Base-by-base conservation (phyloP, 2,797 vertebrate genomes). In the Chanos chanos region DNA sequence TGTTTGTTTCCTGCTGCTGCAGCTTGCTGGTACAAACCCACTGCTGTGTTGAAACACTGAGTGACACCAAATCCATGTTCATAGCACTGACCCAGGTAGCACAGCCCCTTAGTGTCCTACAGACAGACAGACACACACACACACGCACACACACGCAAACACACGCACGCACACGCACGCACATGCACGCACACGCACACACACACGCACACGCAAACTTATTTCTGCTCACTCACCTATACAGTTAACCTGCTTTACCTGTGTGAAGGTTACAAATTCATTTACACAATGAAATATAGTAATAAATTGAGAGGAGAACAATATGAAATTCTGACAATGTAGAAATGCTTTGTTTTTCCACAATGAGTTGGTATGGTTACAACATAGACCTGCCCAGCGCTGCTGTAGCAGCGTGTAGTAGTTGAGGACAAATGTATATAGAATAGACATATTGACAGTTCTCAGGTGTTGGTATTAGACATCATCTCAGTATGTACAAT, bases 11-110 rank as follows among this genome's bases (percentile, higher is more conserved):
- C 93, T 0, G 83, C 75, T 22, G 68, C 82, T 0, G 90, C 90
- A 0, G 94, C 84, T 68, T 70, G 83, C 68, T 49, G 85, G 72
- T 94, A 95, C 66, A 89, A 89, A 6, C 78, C 69, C 7, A 86
- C 7, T 0, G 94, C 94, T 8, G 81, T 87, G 4, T 47, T 80
- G 63, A 81, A 25, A 74, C 85, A 85, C 72, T 61, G 86, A 57
- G 73, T 80, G 48, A 94, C 92, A 1, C 92, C 93, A 12, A 94
- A 87, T 56, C 92, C 94, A n/a, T 76, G 84, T 84, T 94, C 91
- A 45, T 92, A 94, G 79, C 94, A 95, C 75, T 94, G 83, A 6
- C 90, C 94, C 79, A 97, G 77, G 39, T 92, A 86, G 58, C 92
- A 90, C 65, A 88, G 86, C 66, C 94, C 95, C 1, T 86, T 85